phyloP scores from a whole-genome alignment of 2,113 vertebrate genomes.

The Plecotus auritus region DNA sequence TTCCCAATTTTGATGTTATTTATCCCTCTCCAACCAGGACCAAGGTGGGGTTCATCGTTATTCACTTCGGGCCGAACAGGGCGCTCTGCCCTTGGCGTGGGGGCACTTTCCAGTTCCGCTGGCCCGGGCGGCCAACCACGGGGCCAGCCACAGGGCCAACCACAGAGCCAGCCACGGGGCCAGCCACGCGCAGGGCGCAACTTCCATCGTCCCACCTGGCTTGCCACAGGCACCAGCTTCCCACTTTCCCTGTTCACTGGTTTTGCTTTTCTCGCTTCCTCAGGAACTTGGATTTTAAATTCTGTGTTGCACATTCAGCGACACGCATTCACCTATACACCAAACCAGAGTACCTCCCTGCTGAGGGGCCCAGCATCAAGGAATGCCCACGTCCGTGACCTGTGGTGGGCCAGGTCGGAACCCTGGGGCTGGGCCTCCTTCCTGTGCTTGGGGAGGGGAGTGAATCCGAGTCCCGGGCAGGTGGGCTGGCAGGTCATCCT shows the following conservation, averaged over 20 bases:
- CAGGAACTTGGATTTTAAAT: background rate
- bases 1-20: constrained; percentile 69
- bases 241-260: fast-evolving
- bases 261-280: background rate
- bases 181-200: fast-evolving
- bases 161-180: too few relatives aligned
- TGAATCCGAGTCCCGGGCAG: fast-evolving
- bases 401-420: background rate
- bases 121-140: fast-evolving
- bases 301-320: background rate
- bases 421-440: background rate
- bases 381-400: background rate
- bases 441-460: fast-evolving
- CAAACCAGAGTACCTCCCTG: fast-evolving
- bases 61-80: constrained; percentile 33
- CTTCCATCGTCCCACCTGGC: background rate
- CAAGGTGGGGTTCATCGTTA: constrained; percentile 35
- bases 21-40: constrained; percentile 51
- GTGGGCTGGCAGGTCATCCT: background rate
- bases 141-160: too few relatives aligned
- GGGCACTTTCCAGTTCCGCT: background rate
- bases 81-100: background rate
- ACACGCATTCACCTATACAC: fast-evolving
- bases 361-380: background rate
- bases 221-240: fast-evolving